phyloP scores from a whole-genome alignment of 1,140 invertebrate genomes.

The Saccostrea cuccullata region DNA sequence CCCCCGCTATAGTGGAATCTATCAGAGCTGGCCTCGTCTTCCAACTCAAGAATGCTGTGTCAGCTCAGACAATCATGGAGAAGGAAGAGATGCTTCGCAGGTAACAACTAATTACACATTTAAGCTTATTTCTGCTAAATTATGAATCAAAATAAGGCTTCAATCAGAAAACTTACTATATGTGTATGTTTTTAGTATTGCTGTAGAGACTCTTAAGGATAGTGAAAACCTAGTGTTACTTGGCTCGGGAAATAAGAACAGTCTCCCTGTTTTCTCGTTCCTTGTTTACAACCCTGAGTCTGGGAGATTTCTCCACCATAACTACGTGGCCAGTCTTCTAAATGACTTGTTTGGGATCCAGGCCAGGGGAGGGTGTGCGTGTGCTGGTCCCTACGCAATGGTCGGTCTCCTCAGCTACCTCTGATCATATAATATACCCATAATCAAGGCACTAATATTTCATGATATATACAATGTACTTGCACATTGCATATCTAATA shows the following conservation, averaged over 20 bases:
- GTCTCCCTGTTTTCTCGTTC: conserved; percentile 92
- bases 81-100: conserved; percentile 82
- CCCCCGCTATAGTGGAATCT: conserved; percentile 89
- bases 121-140: no score
- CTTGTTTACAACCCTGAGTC: conserved; percentile 87
- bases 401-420: no score
- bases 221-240: conserved; percentile 87
- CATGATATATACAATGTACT: no score
- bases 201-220: conserved; percentile 58
- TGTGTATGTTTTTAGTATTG: conserved; percentile 53
- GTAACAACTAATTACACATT: conserved; percentile 44
- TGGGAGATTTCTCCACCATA: conserved; percentile 89
- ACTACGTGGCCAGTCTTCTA: conserved; percentile 91
- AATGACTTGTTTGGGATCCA: conserved; percentile 97
- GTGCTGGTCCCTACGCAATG: conserved; percentile 89
- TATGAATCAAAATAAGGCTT: background rate
- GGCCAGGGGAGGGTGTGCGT: conserved; percentile 90
- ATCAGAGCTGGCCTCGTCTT: conserved; percentile 91
- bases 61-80: conserved; percentile 85
- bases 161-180: background rate
- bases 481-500: no score
- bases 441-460: no score
- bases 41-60: conserved; percentile 90
- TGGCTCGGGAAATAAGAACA: conserved; percentile 84
- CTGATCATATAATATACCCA: no score